Conservation (phyloP, 2,113 vertebrate genomes). For the Mastomys coucha region DNA sequence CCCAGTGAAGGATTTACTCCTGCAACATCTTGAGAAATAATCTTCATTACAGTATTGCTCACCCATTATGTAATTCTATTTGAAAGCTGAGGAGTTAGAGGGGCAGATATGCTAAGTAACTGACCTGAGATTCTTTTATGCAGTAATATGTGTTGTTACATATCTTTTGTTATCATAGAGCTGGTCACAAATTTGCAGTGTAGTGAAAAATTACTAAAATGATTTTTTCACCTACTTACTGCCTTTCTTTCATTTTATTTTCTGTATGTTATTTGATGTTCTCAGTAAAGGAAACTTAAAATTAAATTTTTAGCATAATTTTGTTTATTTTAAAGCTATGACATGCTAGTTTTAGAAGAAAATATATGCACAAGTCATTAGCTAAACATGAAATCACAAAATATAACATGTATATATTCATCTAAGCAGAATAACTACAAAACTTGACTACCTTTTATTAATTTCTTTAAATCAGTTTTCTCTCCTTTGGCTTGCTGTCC, state of each 20-base stretch:
- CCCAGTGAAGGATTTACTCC: neutral
- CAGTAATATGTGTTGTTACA: neutral
- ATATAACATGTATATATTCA: neutral
- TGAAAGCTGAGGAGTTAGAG: neutral
- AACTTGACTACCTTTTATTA: neutral
- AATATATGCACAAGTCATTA: neutral
- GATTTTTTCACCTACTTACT: neutral
- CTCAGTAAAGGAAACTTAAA: constrained; percentile 17
- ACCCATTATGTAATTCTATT: neutral
- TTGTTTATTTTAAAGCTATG: neutral
- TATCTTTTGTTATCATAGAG: neutral
- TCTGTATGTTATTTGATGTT: neutral
- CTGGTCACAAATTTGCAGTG: neutral
- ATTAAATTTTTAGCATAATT: neutral
- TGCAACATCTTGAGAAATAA: neutral
- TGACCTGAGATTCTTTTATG: neutral
- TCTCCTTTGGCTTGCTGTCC: neutral
- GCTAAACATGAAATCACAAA: neutral
- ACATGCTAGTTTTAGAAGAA: neutral
- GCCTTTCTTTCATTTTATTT: neutral
- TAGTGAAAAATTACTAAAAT: neutral
- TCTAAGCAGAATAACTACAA: neutral
- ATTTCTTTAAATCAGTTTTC: neutral
- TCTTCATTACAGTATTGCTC: neutral
- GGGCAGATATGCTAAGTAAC: neutral